phyloP scores from a whole-genome alignment of 2,113 vertebrate genomes.

The Triplophysa siluroides region DNA sequence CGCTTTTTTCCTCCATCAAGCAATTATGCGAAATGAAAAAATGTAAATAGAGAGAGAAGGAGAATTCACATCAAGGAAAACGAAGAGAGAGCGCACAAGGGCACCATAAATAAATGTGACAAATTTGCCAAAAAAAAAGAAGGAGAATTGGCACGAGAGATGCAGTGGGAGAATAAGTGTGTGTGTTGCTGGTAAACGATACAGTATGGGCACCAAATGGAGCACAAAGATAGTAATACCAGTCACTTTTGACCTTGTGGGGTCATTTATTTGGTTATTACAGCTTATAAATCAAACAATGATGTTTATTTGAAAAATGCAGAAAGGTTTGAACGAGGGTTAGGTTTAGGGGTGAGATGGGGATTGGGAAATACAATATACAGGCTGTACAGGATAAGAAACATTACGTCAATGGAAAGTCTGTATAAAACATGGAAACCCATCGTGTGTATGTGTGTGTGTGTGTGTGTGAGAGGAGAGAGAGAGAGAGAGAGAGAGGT shows the following conservation, averaged over 20 bases:
- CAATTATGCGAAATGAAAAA: constrained; percentile 48
- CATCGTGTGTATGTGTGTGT: background rate
- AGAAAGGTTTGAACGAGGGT: too few species aligned
- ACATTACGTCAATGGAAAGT: too few species aligned
- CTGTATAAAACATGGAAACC: background rate
- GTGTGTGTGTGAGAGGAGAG: background rate
- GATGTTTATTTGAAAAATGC: too few species aligned
- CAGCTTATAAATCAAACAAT: too few species aligned
- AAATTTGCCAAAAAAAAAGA: constrained; percentile 34
- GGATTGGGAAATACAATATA: too few species aligned
- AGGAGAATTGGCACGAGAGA: constrained; percentile 5
- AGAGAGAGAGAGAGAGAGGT: background rate
- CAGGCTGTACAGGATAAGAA: too few species aligned
- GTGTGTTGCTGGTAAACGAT: constrained; percentile 35
- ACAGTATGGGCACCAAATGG: background rate
- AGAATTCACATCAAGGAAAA: constrained; percentile 35
- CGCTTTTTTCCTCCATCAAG: constrained; percentile 25
- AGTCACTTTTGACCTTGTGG: too few species aligned
- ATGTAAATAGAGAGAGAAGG: constrained; percentile 12
- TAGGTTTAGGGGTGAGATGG: too few species aligned
- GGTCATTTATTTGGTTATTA: too few species aligned
- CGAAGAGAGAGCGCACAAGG: constrained; percentile 26
- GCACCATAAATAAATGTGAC: constrained; percentile 47
- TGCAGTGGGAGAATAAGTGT: constrained; percentile 40
- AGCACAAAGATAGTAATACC: too few species aligned